A percentile compares a stretch with the other conserved stretches of the same genome.
Conservation (phyloP, 2,888 invertebrate species). For the Strigamia maritima region DNA sequence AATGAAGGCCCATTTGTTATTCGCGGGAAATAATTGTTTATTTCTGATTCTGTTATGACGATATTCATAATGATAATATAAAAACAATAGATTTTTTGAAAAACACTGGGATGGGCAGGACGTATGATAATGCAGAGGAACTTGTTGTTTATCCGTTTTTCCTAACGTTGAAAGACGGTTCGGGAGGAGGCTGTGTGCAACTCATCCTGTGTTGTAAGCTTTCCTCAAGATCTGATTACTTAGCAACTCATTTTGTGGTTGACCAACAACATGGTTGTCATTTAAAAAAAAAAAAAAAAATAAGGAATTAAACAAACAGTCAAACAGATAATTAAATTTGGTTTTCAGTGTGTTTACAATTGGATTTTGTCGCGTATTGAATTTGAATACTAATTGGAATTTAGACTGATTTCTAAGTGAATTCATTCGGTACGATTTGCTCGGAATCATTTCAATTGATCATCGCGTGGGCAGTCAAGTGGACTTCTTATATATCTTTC, state of each 20-base stretch:
- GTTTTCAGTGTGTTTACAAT: not conserved
- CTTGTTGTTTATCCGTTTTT: constrained; percentile 30
- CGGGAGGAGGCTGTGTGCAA: not conserved
- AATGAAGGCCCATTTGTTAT: not conserved
- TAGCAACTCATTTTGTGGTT: constrained; percentile 26
- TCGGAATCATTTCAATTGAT: not conserved
- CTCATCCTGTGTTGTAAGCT: constrained; percentile 34
- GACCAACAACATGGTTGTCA: constrained; percentile 20
- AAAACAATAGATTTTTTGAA: not conserved
- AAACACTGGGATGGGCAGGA: constrained; percentile 34
- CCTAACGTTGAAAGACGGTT: not conserved
- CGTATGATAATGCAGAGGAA: constrained; percentile 26
- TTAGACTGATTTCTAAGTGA: not conserved
- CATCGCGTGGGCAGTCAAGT: constrained; percentile 9
- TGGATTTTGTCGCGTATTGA: not conserved
- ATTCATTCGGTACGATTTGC: not conserved
- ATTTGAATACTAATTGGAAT: not conserved
- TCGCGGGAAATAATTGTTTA: not conserved
- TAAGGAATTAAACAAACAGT: too few relatives aligned
- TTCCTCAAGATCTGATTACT: constrained; percentile 30
- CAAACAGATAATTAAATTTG: not conserved
- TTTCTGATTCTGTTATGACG: not conserved
- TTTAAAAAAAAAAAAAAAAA: constrained; percentile 12
- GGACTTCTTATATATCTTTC: constrained; percentile 27
- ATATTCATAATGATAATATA: not conserved